These are phyloP conservation scores for Dufourea novaeangliae DNA, from an alignment of 1,140 invertebrate genomes.

Conservation along the genomic window DNA sequence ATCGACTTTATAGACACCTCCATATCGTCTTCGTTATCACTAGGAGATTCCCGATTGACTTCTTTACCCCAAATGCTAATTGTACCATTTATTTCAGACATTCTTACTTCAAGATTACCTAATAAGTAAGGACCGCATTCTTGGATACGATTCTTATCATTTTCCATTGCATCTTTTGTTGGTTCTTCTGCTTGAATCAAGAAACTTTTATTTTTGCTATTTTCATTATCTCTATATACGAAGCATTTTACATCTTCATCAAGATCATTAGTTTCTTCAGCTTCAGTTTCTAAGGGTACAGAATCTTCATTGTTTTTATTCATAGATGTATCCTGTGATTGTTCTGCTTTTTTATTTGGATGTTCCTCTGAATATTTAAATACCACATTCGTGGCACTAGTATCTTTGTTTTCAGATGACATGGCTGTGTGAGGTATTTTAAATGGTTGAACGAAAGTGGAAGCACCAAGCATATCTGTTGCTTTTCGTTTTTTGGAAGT, in stretches of 20 bases:
- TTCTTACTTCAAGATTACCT: slow-evolving; percentile 79
- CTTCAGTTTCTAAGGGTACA: slow-evolving; percentile 43
- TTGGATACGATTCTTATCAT: slow-evolving; percentile 59
- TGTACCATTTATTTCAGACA: slow-evolving; percentile 78
- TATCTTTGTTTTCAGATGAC: slow-evolving; percentile 54
- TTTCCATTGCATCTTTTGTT: slow-evolving; percentile 41
- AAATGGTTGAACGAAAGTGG: slow-evolving; percentile 60
- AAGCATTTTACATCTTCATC: slow-evolving; percentile 74
- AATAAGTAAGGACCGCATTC: slow-evolving; percentile 78
- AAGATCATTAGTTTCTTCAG: slow-evolving; percentile 44
- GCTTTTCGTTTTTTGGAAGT: slow-evolving; percentile 75
- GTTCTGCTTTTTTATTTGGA: not conserved
- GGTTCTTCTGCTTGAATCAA: slow-evolving; percentile 76
- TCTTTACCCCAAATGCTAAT: slow-evolving; percentile 80
- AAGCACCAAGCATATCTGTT: slow-evolving; percentile 59
- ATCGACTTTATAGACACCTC: slow-evolving; percentile 49
- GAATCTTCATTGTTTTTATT: slow-evolving; percentile 23
- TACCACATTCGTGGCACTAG: not conserved
- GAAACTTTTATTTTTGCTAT: slow-evolving; percentile 74
- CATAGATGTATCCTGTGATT: slow-evolving; percentile 3
- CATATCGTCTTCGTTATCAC: slow-evolving; percentile 59
- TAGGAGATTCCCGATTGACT: slow-evolving; percentile 54
- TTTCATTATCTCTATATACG: slow-evolving; percentile 75
- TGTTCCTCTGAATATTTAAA: slow-evolving; percentile 29
- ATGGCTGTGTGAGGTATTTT: slow-evolving; percentile 70